These are phyloP conservation scores for Pelecanoides urinatrix DNA, from an alignment of 2,113 vertebrate genomes.

Conservation along the genomic window DNA sequence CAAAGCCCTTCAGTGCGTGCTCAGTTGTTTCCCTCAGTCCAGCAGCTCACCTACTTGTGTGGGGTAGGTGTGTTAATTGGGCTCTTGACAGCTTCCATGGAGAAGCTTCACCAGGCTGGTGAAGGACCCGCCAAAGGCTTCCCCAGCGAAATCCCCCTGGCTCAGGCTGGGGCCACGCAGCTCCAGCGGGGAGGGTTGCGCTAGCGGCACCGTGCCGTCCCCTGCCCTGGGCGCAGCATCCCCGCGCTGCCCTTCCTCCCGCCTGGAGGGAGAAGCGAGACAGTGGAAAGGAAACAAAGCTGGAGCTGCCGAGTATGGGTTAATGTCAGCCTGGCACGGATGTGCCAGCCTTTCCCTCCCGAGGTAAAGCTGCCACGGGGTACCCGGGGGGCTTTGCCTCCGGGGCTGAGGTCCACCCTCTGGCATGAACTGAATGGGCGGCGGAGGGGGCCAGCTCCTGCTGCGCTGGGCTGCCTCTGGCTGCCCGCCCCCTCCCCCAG, in stretches of 20 bases:
- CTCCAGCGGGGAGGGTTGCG: accelerated
- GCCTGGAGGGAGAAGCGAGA: neutral
- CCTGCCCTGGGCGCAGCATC: neutral
- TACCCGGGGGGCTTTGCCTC: neutral
- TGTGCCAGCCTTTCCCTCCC: neutral
- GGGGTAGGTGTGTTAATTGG: neutral
- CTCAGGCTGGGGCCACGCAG: neutral
- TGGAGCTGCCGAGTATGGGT: accelerated
- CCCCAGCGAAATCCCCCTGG: neutral
- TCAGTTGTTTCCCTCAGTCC: neutral
- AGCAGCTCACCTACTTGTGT: neutral
- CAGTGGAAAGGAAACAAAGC: neutral
- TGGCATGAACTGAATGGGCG: neutral
- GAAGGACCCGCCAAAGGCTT: neutral
- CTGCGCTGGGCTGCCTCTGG: neutral
- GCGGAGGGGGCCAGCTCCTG: neutral
- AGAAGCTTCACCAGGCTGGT: neutral
- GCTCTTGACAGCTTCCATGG: neutral
- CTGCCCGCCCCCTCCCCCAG: neutral
- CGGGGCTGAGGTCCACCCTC: neutral
- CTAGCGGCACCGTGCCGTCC: neutral
- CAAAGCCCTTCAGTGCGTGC: neutral
- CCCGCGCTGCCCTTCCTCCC: accelerated
- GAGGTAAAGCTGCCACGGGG: neutral
- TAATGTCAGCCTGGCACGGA: accelerated